Evolutionary conservation across 2,797 vertebrate genomes (phyloP), one percentile per base, ranked within the genome.

Genomic region (Sebastes nivosus): DNA sequence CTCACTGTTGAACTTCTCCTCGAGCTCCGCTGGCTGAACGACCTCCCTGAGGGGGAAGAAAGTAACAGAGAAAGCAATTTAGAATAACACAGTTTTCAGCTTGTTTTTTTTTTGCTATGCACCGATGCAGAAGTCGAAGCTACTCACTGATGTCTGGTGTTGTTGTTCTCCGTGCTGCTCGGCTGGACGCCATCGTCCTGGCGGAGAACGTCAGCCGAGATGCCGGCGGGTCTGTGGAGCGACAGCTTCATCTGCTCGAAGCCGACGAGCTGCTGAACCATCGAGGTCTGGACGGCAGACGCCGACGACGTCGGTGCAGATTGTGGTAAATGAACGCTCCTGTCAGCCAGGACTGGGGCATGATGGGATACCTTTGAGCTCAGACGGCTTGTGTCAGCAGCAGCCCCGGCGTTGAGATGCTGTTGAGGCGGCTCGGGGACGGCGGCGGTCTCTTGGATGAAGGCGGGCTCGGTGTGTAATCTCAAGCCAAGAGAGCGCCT

Each of bases 1-100:
- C 92, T 89, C 27, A 94, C 93, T n/a, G n/a, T 93, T 72, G 3
- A 87, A 80, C 20, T 72, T 89, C 7, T 87, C 89, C 69, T 91
- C 92, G 0, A 75, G 64, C 54, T 88, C 87, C 2, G 38, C 7
- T 0, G 16, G 72, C 18, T 9, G 29, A 13, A 11, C 2, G 4
- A 25, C 34, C 2, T 78, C 67, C 3, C 93, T 94, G 81, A 80
- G 16, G 52, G 59, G 13, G 55, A 22, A 16, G 50, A 52, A n/a
- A 52, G 8, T 9, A 8, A 52, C 50, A 52, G 12, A 29, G 57
- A 29, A 58, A 27, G 3, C 4, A 2, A 6, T 3, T 67, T 2
- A 67, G 73, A 75, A 18, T 7, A 38, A 70, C 14, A 42, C 16
- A 50, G 46, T 18, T 50, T 20, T 18, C 16, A 50, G 46, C 6